Conservation (phyloP, 2,888 invertebrate genomes). For the Seira sanloemensis region DNA sequence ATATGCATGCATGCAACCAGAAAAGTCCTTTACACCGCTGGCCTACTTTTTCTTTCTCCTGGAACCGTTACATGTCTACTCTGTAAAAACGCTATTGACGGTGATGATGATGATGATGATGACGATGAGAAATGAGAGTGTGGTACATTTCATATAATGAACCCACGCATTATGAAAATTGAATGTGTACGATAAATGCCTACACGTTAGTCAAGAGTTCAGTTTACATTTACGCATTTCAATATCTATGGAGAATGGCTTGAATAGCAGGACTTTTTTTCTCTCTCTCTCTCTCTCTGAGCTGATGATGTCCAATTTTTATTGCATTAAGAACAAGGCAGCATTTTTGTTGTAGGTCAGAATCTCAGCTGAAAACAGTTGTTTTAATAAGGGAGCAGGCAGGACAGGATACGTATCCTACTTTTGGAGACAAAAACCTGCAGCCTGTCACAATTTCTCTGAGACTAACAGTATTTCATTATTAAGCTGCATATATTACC, state of each 20-base stretch:
- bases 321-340: background rate
- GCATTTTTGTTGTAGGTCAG: background rate
- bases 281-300: too few species aligned
- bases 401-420: constrained; percentile 3
- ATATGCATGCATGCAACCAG: constrained; percentile 36
- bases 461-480: background rate
- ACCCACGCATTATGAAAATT: background rate
- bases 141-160: background rate
- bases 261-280: background rate
- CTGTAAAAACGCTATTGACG: constrained; percentile 1
- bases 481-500: background rate
- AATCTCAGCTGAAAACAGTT: background rate
- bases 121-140: background rate
- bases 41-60: constrained; percentile 59
- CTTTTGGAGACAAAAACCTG: background rate
- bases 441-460: background rate
- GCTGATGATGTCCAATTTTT: background rate
- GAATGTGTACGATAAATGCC: background rate
- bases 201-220: background rate
- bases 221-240: background rate
- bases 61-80: constrained; percentile 53
- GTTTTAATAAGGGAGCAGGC: too few species aligned
- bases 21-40: constrained; percentile 56
- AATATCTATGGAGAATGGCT: background rate
- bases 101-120: background rate